A percentile compares a stretch with the other conserved stretches of the same genome.
phyloP scores from a whole-genome alignment of 2,888 invertebrate species.

The Cacoxenus indagator region DNA sequence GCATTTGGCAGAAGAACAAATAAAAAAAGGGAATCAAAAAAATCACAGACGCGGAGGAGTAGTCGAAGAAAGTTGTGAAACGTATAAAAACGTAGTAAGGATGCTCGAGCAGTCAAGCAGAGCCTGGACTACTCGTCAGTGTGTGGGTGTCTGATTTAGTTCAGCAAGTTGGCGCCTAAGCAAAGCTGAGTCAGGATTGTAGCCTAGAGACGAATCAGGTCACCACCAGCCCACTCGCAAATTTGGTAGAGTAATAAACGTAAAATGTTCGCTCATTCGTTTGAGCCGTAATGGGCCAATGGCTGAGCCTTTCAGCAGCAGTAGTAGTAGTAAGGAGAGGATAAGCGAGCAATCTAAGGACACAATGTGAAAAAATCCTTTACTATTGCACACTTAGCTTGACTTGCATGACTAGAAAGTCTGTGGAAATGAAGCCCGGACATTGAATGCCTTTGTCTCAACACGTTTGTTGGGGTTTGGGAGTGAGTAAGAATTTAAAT shows the following conservation, averaged over 20 bases:
- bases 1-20: constrained; percentile 43
- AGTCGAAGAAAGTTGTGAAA: constrained; percentile 21
- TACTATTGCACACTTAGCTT: constrained; percentile 61
- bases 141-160: constrained; percentile 16
- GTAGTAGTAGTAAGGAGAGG: constrained; percentile 25
- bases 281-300: constrained; percentile 43
- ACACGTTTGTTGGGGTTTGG: not conserved
- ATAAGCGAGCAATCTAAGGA: not conserved
- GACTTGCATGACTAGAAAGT: not conserved
- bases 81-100: constrained; percentile 10
- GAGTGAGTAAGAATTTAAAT: not conserved
- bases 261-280: constrained; percentile 52
- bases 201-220: constrained; percentile 42
- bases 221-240: constrained; percentile 52
- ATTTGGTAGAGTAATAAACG: constrained; percentile 57
- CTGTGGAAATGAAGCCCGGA: not conserved
- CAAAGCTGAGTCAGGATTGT: constrained; percentile 31
- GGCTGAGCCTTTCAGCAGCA: constrained; percentile 16
- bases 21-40: constrained; percentile 1
- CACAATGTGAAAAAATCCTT: constrained; percentile 51
- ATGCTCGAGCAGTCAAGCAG: not conserved
- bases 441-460: not conserved
- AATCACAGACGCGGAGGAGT: constrained; percentile 42
- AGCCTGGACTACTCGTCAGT: not conserved
- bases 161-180: constrained; percentile 54